Percentiles rank a stretch among this genome's conserved stretches.
Conservation (phyloP, 2,113 vertebrate species). For the Oxygymnocypris stewartii region DNA sequence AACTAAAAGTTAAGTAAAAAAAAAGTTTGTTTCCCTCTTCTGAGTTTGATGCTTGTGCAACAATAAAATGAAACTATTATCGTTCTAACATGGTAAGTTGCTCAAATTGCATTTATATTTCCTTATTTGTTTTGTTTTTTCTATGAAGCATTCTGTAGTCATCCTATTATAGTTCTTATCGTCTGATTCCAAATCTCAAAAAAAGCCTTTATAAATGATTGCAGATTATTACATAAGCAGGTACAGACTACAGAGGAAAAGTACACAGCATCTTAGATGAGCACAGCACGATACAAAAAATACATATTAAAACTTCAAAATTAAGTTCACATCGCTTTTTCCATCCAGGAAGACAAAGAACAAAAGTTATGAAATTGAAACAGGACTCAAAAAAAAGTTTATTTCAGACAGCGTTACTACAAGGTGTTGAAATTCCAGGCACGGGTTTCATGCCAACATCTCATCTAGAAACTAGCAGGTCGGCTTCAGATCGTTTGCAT, state of each 20-base stretch:
- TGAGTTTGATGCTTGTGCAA: not conserved
- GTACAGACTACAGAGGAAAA: not conserved
- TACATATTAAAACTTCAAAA: not conserved
- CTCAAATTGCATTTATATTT: not conserved
- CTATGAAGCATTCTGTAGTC: not conserved
- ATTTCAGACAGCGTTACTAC: not conserved
- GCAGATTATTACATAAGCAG: constrained; percentile 17
- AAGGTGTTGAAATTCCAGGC: constrained; percentile 24
- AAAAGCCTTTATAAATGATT: not conserved
- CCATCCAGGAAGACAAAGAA: not conserved
- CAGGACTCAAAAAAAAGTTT: not conserved
- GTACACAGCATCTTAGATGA: constrained; percentile 6
- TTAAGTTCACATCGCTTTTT: not conserved
- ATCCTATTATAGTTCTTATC: not conserved
- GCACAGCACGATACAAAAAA: too few relatives aligned
- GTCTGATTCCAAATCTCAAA: not conserved
- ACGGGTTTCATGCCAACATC: not conserved
- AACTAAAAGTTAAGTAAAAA: not conserved
- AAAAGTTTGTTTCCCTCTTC: not conserved
- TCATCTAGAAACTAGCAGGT: constrained; percentile 9
- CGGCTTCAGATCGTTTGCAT: constrained; percentile 39
- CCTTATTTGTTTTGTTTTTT: not conserved
- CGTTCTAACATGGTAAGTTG: not conserved
- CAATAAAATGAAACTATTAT: not conserved
- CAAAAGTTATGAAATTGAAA: not conserved